Evolutionary conservation across 2,113 vertebrate genomes (phyloP).

Genomic region (Cavia aperea): DNA sequence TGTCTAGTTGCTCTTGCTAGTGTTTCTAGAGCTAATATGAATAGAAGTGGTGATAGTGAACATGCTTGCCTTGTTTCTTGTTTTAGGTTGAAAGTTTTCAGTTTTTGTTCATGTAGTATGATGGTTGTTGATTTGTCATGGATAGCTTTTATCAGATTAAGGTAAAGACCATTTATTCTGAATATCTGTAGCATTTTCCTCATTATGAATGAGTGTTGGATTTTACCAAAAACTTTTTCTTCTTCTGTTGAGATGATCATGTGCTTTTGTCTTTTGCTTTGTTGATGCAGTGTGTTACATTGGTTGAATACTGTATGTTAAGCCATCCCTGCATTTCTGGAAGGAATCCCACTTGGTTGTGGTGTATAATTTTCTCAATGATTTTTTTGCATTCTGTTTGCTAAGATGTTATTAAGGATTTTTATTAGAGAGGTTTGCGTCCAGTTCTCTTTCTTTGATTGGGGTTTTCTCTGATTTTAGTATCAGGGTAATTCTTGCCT

Average conservation of each 20-base stretch:
- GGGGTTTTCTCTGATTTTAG: neutral
- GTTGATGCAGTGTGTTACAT: neutral
- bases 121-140: neutral
- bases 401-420: neutral
- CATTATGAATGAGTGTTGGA: neutral
- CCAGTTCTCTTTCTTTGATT: neutral
- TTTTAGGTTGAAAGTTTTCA: neutral
- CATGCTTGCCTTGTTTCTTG: neutral
- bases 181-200: neutral
- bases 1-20: neutral
- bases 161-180: neutral
- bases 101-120: neutral
- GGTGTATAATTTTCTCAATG: neutral
- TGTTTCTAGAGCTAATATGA: neutral
- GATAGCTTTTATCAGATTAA: neutral
- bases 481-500: neutral
- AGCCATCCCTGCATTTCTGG: neutral
- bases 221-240: too few relatives aligned
- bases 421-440: neutral
- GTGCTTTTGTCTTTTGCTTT: too few relatives aligned
- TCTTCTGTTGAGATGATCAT: too few relatives aligned
- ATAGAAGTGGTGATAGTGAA: neutral
- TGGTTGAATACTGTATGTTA: neutral
- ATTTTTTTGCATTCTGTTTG: neutral
- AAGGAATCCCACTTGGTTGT: neutral